phyloP scores from a whole-genome alignment of 2,888 invertebrate species.

The Pecten maximus region DNA sequence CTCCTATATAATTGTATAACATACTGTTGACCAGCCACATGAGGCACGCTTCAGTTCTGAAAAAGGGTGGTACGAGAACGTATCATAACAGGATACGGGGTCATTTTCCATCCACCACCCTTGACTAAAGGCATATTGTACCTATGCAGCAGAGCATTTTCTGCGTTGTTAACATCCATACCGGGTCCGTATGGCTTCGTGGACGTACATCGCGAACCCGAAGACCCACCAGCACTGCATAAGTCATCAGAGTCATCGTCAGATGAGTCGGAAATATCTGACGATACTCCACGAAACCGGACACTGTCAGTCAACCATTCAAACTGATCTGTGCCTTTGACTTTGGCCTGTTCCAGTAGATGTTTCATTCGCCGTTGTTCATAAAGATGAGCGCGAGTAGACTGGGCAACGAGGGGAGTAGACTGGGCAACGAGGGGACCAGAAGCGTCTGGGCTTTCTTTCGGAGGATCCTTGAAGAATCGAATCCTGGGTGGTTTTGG shows the following conservation, averaged over 20 bases:
- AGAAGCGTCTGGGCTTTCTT: constrained; percentile 48
- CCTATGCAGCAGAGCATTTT: constrained; percentile 46
- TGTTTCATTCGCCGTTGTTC: constrained; percentile 68
- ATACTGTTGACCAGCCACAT: too few species aligned
- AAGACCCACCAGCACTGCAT: not conserved
- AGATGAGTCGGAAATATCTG: constrained; percentile 39
- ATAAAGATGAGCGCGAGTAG: constrained; percentile 61
- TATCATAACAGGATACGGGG: not conserved
- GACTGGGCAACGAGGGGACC: constrained; percentile 52
- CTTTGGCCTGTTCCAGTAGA: constrained; percentile 65
- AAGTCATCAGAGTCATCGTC: constrained; percentile 42
- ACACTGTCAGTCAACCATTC: constrained; percentile 64
- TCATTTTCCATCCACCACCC: constrained; percentile 44
- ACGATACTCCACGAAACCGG: constrained; percentile 12
- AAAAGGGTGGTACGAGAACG: not conserved
- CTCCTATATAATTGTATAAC: too few species aligned
- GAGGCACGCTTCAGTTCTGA: not conserved
- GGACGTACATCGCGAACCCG: constrained; percentile 26
- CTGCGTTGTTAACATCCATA: constrained; percentile 48
- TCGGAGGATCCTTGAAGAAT: constrained; percentile 59
- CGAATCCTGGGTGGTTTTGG: constrained; percentile 60
- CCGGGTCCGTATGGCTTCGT: constrained; percentile 45
- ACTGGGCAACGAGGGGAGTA: constrained; percentile 50
- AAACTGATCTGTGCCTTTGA: constrained; percentile 66
- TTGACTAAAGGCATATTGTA: constrained; percentile 50